Evolutionary conservation across 2,113 vertebrate genomes (phyloP).

Genomic region (Ptilorrhoa leucosticta): DNA sequence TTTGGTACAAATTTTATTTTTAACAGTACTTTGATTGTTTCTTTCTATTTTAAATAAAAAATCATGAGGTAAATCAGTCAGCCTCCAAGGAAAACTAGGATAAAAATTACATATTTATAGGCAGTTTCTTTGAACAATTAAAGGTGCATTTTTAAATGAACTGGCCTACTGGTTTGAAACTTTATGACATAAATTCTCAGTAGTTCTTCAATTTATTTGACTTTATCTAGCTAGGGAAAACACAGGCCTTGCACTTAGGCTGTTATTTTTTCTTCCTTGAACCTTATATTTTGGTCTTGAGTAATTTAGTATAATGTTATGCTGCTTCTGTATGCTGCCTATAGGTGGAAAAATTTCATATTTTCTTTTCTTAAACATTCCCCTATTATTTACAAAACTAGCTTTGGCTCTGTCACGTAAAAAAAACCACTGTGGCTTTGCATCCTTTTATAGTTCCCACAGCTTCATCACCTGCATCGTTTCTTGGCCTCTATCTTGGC

Average conservation of each 20-base stretch:
- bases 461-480: neutral
- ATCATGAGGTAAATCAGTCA: neutral
- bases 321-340: neutral
- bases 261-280: neutral
- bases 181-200: neutral
- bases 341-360: neutral
- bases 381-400: neutral
- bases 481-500: neutral
- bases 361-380: neutral
- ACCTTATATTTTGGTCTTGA: neutral
- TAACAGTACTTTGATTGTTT: neutral
- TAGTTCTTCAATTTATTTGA: neutral
- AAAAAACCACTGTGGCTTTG: neutral
- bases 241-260: neutral
- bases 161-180: neutral
- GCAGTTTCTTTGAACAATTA: neutral
- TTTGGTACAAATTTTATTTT: neutral
- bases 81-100: neutral
- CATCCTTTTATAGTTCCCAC: neutral
- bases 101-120: neutral
- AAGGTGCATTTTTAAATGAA: neutral
- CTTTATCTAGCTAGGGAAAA: neutral
- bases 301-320: neutral
- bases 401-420: accelerated
- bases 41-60: neutral